Conservation (phyloP, 2,888 invertebrate species). For the Cryptus viduatorius region DNA sequence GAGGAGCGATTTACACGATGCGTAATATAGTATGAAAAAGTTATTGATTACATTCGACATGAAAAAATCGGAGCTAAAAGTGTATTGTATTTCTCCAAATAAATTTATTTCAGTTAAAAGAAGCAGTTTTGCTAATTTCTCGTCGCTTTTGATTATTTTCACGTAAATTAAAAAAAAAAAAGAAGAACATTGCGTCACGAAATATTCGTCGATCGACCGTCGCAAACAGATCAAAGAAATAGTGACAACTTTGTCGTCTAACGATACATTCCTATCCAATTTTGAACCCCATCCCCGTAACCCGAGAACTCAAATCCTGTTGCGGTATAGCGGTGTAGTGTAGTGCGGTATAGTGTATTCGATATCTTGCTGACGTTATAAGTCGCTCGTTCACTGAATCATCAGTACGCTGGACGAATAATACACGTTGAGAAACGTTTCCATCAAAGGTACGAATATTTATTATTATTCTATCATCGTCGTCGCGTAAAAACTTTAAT, state of each 20-base stretch:
- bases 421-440: neutral
- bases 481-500: neutral
- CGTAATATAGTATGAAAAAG: conserved; percentile 29
- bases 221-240: too few species aligned
- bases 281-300: neutral
- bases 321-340: neutral
- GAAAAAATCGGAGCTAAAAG: conserved; percentile 46
- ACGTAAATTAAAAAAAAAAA: neutral
- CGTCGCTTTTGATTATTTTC: neutral
- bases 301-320: neutral
- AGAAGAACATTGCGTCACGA: too few species aligned
- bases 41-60: conserved; percentile 44
- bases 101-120: conserved; percentile 63
- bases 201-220: too few species aligned
- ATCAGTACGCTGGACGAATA: neutral
- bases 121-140: neutral
- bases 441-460: neutral
- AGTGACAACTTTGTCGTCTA: neutral
- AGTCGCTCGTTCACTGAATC: neutral
- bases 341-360: too few species aligned
- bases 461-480: neutral
- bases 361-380: neutral
- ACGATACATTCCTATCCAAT: neutral
- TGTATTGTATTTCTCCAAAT: conserved; percentile 64
- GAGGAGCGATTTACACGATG: conserved; percentile 15